Percentiles rank a stretch among this genome's conserved stretches.
These are phyloP conservation scores for Gymnosoma rotundatum DNA, from an alignment of 2,888 invertebrate species.

Conservation along the genomic window DNA sequence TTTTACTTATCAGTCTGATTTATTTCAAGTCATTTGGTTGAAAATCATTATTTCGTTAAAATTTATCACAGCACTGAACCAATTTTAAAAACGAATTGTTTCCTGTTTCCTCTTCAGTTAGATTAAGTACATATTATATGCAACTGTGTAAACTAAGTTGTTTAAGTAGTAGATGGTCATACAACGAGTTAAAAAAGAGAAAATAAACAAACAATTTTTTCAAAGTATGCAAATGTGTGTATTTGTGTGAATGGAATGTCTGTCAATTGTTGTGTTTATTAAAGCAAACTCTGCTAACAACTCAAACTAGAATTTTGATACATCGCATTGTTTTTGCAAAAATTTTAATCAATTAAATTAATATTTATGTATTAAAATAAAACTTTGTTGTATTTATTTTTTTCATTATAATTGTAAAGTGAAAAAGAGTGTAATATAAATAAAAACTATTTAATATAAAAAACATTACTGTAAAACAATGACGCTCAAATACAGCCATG, in stretches of 20 bases:
- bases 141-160: slow-evolving; percentile 31
- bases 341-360: slow-evolving; percentile 2
- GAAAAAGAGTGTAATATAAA: slow-evolving; percentile 7
- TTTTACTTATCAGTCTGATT: no score
- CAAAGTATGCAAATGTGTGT: not conserved
- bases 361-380: not conserved
- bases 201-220: slow-evolving; percentile 7
- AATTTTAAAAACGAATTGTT: not conserved
- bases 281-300: slow-evolving; percentile 40
- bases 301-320: slow-evolving; percentile 24
- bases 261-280: slow-evolving; percentile 56
- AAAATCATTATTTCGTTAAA: no score
- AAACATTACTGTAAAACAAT: slow-evolving; percentile 78
- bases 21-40: no score
- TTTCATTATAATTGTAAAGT: not conserved
- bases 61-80: not conserved
- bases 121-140: not conserved
- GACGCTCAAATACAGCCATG: slow-evolving; percentile 89
- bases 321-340: slow-evolving; percentile 2
- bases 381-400: no score
- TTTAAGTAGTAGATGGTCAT: slow-evolving; percentile 3
- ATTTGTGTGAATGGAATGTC: slow-evolving; percentile 38
- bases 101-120: slow-evolving; percentile 17
- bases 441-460: slow-evolving; percentile 1
- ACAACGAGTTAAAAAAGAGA: slow-evolving; percentile 25